Conservation (phyloP, 2,797 vertebrate genomes). For the Gallinago stenura region DNA sequence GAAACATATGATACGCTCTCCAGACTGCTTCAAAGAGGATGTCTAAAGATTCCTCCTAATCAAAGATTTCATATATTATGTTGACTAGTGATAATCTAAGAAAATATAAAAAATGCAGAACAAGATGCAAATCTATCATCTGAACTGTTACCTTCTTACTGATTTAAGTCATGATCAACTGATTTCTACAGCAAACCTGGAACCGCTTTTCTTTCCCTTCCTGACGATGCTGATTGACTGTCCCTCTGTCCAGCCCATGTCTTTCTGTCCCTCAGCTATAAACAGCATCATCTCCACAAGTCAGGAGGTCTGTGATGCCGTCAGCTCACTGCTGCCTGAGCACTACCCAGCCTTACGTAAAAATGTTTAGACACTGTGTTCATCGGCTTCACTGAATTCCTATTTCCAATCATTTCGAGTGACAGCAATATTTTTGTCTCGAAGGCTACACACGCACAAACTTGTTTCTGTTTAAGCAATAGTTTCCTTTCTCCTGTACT, state of each 20-base stretch:
- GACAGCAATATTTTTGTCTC: background rate
- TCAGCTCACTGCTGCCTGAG: background rate
- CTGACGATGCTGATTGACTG: background rate
- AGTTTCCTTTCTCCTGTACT: background rate
- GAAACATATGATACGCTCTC: background rate
- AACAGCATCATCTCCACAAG: background rate
- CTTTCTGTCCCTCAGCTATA: background rate
- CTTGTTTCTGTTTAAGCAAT: background rate
- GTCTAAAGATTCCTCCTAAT: background rate
- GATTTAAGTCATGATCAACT: background rate
- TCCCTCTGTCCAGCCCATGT: background rate
- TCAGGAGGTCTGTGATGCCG: no score
- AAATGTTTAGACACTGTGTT: background rate
- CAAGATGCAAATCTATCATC: background rate
- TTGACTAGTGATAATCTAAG: background rate
- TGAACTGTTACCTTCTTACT: background rate
- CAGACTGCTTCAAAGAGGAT: background rate
- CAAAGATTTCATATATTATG: no score
- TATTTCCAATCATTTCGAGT: background rate
- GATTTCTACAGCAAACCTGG: background rate
- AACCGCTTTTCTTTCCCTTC: background rate
- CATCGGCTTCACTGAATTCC: background rate
- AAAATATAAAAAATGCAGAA: background rate
- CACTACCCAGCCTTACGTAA: background rate
- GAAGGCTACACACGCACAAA: background rate